Base-by-base conservation (phyloP, 2,797 vertebrate species). In the Phoxinus dragarum region DNA sequence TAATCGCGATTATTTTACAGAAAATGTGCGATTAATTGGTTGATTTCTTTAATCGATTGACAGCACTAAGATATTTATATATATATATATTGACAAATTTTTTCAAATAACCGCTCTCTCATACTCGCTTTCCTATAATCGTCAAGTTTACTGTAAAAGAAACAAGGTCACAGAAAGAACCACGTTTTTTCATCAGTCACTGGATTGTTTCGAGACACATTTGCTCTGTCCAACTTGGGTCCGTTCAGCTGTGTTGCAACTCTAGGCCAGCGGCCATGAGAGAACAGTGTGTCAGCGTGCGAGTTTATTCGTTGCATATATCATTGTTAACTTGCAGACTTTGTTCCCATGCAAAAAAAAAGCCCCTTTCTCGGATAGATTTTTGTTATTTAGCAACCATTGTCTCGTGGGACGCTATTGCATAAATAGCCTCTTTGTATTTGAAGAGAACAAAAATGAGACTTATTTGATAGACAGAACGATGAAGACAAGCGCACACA, bases 271-370 rank as follows among this genome's bases (percentile, higher is more conserved):
- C 49, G 80, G 88, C 81, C 38, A 17, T 90, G 90, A 86, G 90
- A 71, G 83, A 86, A 84, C 69, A 92, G 89, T 89, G 91, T 90
- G 90, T 90, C 89, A 88, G 84, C 82, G 78, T 84, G 92, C 90
- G 88, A 90, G 91, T 90, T 89, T 75, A 81, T 90, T 90, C 84
- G 88, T 91, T 92, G 80, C 87, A 81, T 85, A 75, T 86, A 77
- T 21, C 83, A 89, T 88, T 91, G 47, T 80, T 40, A 75, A 72
- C 54, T 77, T 17, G 40, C 78, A 80, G 71, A 81, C 59, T 82
- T 56, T 82, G 80, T 89, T 88, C 84, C 84, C 86, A 86, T 31
- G 67, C 84, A 76, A 49, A 68, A 49, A 47, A 47, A 76, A 52
- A 68, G 14, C 52, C 84, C 23, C n/a, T 84, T 36, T 38, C 80